A percentile compares a stretch with the other conserved stretches of the same genome.
These are phyloP conservation scores for Cochlearius cochlearius DNA, from an alignment of 2,113 vertebrate species.

Conservation along the genomic window DNA sequence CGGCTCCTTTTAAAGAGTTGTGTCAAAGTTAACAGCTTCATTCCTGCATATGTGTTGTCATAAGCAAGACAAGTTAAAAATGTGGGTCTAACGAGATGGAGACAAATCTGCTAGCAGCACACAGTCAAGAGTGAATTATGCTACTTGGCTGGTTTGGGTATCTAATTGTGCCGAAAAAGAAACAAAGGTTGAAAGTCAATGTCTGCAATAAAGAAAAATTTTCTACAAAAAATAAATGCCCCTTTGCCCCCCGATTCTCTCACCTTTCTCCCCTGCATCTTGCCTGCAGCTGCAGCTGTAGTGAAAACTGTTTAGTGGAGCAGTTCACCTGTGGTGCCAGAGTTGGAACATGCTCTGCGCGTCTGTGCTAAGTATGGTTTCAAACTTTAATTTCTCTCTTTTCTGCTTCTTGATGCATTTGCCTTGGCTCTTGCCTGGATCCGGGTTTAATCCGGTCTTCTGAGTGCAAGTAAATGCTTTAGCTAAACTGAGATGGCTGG, in stretches of 20 bases:
- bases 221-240: neutral
- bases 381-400: neutral
- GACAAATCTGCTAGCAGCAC: slow-evolving; percentile 25
- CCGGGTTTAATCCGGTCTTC: neutral
- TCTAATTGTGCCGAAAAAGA: neutral
- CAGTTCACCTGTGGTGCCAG: neutral
- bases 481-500: neutral
- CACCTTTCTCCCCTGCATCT: neutral
- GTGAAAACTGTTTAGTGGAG: neutral
- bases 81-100: slow-evolving; percentile 5
- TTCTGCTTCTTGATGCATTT: neutral
- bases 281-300: neutral
- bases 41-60: neutral
- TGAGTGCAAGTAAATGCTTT: neutral
- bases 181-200: neutral
- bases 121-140: neutral
- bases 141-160: neutral
- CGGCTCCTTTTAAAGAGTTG: neutral
- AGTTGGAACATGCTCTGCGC: neutral
- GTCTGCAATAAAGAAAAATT: neutral
- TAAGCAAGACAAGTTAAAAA: slow-evolving; percentile 7
- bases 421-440: neutral
- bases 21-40: neutral
- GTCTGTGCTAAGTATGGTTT: neutral
- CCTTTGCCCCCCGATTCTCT: fast-evolving